Evolutionary conservation across 2,797 vertebrate genomes (phyloP).

Genomic region (Otolemur crassicaudatus): DNA sequence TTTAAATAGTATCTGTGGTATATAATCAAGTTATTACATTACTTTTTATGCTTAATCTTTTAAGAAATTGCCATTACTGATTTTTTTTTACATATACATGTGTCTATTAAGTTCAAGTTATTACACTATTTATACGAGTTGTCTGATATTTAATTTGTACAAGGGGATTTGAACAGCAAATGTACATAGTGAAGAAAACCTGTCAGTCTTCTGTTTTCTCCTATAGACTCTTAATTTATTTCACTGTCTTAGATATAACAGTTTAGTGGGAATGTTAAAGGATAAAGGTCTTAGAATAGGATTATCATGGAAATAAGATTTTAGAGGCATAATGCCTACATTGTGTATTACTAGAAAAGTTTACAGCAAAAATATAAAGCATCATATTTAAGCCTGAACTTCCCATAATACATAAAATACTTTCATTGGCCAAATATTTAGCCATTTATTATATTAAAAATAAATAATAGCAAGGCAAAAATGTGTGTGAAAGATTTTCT

Average conservation of each 20-base stretch:
- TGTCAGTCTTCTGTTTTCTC: background rate
- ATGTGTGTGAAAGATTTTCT: background rate
- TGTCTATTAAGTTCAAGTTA: too few relatives aligned
- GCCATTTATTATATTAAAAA: slow-evolving; percentile 36
- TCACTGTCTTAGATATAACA: slow-evolving; percentile 43
- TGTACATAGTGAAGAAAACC: background rate
- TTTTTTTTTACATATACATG: too few relatives aligned
- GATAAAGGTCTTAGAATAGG: background rate
- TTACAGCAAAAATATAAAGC: background rate
- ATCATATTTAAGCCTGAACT: slow-evolving; percentile 7
- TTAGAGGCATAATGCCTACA: slow-evolving; percentile 8
- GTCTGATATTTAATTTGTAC: background rate
- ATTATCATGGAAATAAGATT: slow-evolving; percentile 53
- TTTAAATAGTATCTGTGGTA: background rate
- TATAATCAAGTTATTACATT: background rate
- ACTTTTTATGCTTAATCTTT: background rate
- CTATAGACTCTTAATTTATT: slow-evolving; percentile 40
- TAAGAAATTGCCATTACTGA: too few relatives aligned
- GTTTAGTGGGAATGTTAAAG: slow-evolving; percentile 36
- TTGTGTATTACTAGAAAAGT: slow-evolving; percentile 22
- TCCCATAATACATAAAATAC: slow-evolving; percentile 43
- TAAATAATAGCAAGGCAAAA: slow-evolving; percentile 19
- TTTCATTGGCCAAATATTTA: slow-evolving; percentile 45
- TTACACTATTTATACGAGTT: background rate
- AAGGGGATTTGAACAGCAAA: background rate